Percentiles rank a stretch among this genome's conserved stretches.
These are phyloP conservation scores for Heliothis virescens DNA, from an alignment of 1,140 invertebrate genomes.

Conservation along the genomic window DNA sequence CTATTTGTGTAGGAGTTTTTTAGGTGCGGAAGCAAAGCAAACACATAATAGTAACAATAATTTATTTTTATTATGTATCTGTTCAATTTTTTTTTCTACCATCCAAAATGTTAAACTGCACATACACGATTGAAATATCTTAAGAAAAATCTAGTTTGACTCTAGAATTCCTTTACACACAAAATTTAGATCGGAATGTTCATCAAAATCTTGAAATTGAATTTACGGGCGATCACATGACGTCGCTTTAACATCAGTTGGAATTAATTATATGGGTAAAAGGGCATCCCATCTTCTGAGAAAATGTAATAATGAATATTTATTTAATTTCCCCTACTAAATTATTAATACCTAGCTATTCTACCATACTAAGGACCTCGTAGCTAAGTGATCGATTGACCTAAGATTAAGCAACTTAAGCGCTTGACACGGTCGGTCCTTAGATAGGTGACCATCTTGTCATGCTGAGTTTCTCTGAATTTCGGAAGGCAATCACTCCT, in stretches of 20 bases:
- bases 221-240: conserved; percentile 11
- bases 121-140: not conserved
- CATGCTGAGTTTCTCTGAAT: too few relatives aligned
- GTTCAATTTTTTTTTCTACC: not conserved
- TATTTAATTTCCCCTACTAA: too few relatives aligned
- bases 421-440: too few relatives aligned
- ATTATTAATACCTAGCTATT: too few relatives aligned
- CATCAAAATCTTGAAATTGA: conserved; percentile 27
- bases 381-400: too few relatives aligned
- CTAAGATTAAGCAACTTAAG: too few relatives aligned
- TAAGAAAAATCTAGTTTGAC: conserved; percentile 2
- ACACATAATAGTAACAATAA: not conserved
- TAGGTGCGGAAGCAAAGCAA: not conserved
- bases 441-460: too few relatives aligned
- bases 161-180: not conserved
- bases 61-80: too few relatives aligned
- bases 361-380: too few relatives aligned
- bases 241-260: not conserved
- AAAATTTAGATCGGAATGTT: not conserved
- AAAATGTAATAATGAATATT: too few relatives aligned
- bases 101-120: not conserved
- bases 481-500: too few relatives aligned
- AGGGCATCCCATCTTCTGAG: too few relatives aligned
- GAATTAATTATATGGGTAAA: not conserved
- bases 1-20: conserved; percentile 26